Percentiles rank a stretch among this genome's conserved stretches.
Evolutionary conservation across 2,113 vertebrate genomes (phyloP).

Genomic region (Poeciliopsis prolifica): DNA sequence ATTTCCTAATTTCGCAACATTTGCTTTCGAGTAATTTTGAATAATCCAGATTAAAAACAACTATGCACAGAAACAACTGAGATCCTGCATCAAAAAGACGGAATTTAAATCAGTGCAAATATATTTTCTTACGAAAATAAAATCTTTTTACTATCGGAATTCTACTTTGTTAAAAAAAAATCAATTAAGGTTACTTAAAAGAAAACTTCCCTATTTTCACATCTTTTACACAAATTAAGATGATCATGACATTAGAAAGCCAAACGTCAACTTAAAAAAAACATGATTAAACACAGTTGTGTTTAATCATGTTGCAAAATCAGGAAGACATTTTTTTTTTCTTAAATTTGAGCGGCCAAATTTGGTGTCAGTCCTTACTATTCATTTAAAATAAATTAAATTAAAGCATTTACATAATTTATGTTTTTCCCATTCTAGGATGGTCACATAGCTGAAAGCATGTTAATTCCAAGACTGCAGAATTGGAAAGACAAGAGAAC

Average conservation of each 20-base stretch:
- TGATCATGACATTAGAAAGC: not conserved
- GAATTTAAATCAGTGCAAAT: not conserved
- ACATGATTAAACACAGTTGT: not conserved
- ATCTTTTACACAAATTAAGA: not conserved
- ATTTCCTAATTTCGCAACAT: not conserved
- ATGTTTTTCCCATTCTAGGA: not conserved
- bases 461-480: not conserved
- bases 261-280: too few species aligned
- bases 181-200: constrained; percentile 3
- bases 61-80: not conserved
- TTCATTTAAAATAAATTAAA: not conserved
- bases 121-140: not conserved
- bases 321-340: not conserved
- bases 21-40: not conserved
- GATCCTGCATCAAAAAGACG: not conserved
- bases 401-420: not conserved
- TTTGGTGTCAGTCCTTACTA: not conserved
- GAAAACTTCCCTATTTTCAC: not conserved
- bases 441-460: not conserved
- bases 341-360: not conserved
- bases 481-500: not conserved
- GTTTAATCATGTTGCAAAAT: not conserved
- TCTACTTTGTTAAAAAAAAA: not conserved
- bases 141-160: not conserved
- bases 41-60: not conserved